Percentiles rank a stretch among this genome's conserved stretches.
phyloP scores from a whole-genome alignment of 2,888 invertebrate genomes.

The Andrena fulva region DNA sequence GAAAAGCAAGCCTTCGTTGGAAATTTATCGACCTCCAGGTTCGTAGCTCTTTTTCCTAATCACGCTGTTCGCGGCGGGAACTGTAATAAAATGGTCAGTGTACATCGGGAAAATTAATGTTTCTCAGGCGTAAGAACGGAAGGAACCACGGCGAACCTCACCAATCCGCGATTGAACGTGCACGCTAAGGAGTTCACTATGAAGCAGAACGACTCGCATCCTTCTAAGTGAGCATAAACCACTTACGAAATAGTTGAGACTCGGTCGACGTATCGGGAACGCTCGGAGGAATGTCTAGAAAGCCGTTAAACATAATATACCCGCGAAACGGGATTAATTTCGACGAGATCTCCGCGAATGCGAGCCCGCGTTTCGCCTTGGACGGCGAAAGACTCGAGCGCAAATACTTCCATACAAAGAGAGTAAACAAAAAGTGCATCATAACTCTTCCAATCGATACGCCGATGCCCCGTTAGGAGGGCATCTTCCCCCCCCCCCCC shows the following conservation, averaged over 20 bases:
- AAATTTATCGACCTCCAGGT: conserved; percentile 96
- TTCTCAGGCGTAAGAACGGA: conserved; percentile 70
- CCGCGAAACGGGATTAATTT: conserved; percentile 5
- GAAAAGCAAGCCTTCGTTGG: conserved; percentile 93
- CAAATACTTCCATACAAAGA: neutral
- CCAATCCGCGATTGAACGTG: conserved; percentile 91
- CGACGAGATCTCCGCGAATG: neutral
- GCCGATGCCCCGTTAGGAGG: too few species aligned
- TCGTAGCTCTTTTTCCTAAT: conserved; percentile 17
- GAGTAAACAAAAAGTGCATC: neutral
- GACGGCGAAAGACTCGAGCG: too few species aligned
- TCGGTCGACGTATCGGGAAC: conserved; percentile 19
- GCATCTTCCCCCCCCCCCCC: too few species aligned
- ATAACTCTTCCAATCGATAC: too few species aligned
- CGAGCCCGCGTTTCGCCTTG: neutral
- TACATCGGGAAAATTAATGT: neutral
- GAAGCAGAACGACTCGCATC: conserved; percentile 87
- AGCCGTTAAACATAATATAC: neutral
- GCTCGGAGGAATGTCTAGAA: conserved; percentile 27
- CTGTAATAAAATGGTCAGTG: neutral
- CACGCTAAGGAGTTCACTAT: conserved; percentile 96
- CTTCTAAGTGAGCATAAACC: conserved; percentile 81
- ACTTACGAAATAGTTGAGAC: conserved; percentile 33
- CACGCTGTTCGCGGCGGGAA: too few species aligned
- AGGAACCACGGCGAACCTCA: conserved; percentile 68